Percentiles rank a stretch among this genome's conserved stretches.
Conservation (phyloP, 2,888 invertebrate species). For the Eupithecia subumbrata region DNA sequence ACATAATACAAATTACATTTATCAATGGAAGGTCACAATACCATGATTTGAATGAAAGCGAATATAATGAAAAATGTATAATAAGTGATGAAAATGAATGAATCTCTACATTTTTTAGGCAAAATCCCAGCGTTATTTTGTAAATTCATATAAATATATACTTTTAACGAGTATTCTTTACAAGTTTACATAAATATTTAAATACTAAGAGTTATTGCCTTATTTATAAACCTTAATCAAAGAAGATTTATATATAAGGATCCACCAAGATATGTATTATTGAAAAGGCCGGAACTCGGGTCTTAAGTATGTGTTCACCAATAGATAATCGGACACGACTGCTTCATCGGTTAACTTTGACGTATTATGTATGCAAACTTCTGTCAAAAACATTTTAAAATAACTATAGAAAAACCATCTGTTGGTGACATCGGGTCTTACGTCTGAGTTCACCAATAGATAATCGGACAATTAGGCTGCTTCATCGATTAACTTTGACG, state of each 20-base stretch:
- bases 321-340: too few relatives aligned
- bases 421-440: too few relatives aligned
- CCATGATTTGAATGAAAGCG: neutral
- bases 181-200: neutral
- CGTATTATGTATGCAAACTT: too few relatives aligned
- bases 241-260: neutral
- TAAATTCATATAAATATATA: constrained; percentile 3
- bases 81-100: neutral
- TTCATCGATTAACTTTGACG: too few relatives aligned
- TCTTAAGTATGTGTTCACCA: too few relatives aligned
- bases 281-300: neutral
- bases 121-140: neutral
- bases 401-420: too few relatives aligned
- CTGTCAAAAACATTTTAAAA: too few relatives aligned
- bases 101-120: neutral
- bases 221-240: constrained; percentile 2
- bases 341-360: too few relatives aligned
- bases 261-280: neutral
- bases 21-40: neutral
- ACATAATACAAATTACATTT: neutral
- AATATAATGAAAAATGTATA: neutral
- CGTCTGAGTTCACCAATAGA: too few relatives aligned
- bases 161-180: neutral
- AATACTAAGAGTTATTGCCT: neutral
- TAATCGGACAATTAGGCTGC: too few relatives aligned